Conservation (phyloP, 2,797 vertebrate species). For the Sebastes goodei region DNA sequence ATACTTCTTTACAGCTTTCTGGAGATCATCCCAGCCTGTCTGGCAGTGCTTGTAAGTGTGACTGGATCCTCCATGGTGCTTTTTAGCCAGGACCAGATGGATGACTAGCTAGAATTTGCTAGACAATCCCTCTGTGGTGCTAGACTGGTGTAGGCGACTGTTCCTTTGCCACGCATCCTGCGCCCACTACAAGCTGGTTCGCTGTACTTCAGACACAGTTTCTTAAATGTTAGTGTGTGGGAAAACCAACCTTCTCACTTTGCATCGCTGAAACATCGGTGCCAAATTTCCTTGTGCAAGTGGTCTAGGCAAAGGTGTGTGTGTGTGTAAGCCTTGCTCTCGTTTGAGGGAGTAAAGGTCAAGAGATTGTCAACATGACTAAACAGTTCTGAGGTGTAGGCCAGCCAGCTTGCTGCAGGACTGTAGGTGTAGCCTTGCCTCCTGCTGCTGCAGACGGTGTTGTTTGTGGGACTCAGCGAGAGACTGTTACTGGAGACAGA, state of each 20-base stretch:
- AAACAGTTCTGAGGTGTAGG: slow-evolving; percentile 43
- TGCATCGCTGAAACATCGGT: slow-evolving; percentile 42
- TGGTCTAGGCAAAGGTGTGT: slow-evolving; percentile 10
- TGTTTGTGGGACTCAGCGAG: slow-evolving; percentile 18
- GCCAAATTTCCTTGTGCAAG: slow-evolving; percentile 41
- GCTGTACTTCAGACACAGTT: slow-evolving; percentile 40
- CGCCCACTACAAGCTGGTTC: slow-evolving; percentile 64
- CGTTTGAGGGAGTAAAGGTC: slow-evolving; percentile 51
- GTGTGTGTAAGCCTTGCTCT: slow-evolving; percentile 26
- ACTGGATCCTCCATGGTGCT: slow-evolving; percentile 76
- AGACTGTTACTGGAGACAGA: slow-evolving; percentile 70
- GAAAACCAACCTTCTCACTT: slow-evolving; percentile 12
- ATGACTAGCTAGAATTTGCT: slow-evolving; percentile 65
- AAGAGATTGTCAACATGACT: slow-evolving; percentile 54
- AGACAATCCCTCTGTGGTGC: slow-evolving; percentile 78
- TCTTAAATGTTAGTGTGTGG: slow-evolving; percentile 32
- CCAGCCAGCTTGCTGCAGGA: slow-evolving; percentile 25
- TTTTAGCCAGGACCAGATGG: slow-evolving; percentile 73
- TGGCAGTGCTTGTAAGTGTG: slow-evolving; percentile 49
- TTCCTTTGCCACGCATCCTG: slow-evolving; percentile 59
- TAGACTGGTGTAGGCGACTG: slow-evolving; percentile 78
- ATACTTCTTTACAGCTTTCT: slow-evolving; percentile 70
- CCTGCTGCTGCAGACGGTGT: slow-evolving; percentile 46
- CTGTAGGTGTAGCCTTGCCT: slow-evolving; percentile 50
- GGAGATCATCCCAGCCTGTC: slow-evolving; percentile 56